Conservation (phyloP, 1,140 invertebrate species). For the Drosophila parvula region DNA sequence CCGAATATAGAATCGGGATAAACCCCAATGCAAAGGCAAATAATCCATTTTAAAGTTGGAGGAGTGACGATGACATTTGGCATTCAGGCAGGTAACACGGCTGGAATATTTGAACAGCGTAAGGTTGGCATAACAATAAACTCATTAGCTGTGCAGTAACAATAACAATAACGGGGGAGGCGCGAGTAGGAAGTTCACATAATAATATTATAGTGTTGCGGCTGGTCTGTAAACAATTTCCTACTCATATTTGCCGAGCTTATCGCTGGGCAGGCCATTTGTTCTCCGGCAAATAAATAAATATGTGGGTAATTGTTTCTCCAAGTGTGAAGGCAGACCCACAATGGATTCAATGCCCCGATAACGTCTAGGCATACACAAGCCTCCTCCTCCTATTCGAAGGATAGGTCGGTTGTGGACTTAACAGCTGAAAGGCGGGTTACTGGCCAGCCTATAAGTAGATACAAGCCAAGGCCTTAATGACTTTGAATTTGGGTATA, state of each 20-base stretch:
- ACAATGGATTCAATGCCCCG: slow-evolving; percentile 38
- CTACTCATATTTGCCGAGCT: slow-evolving; percentile 67
- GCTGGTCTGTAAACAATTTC: slow-evolving; percentile 60
- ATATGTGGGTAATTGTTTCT: slow-evolving; percentile 65
- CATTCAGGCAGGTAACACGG: slow-evolving; percentile 34
- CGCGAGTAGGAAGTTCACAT: slow-evolving; percentile 52
- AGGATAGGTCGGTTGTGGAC: slow-evolving; percentile 6
- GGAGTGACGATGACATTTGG: slow-evolving; percentile 27
- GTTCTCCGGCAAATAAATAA: slow-evolving; percentile 49
- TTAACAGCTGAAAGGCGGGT: slow-evolving; percentile 25
- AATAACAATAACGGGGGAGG: slow-evolving; percentile 37
- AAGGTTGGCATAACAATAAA: slow-evolving; percentile 43
- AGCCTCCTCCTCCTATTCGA: not conserved
- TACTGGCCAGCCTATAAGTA: not conserved
- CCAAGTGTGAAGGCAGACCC: slow-evolving; percentile 35
- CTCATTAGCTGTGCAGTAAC: slow-evolving; percentile 60
- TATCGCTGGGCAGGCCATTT: slow-evolving; percentile 55
- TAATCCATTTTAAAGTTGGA: slow-evolving; percentile 23
- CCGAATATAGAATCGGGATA: slow-evolving; percentile 24
- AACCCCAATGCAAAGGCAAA: slow-evolving; percentile 9
- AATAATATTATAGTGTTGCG: slow-evolving; percentile 28
- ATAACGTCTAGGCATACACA: slow-evolving; percentile 34
- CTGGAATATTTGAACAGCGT: slow-evolving; percentile 52
- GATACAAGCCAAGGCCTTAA: not conserved
- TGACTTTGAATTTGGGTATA: slow-evolving; percentile 14